phyloP scores from a whole-genome alignment of 2,888 invertebrate genomes.

The Torymus texanus region DNA sequence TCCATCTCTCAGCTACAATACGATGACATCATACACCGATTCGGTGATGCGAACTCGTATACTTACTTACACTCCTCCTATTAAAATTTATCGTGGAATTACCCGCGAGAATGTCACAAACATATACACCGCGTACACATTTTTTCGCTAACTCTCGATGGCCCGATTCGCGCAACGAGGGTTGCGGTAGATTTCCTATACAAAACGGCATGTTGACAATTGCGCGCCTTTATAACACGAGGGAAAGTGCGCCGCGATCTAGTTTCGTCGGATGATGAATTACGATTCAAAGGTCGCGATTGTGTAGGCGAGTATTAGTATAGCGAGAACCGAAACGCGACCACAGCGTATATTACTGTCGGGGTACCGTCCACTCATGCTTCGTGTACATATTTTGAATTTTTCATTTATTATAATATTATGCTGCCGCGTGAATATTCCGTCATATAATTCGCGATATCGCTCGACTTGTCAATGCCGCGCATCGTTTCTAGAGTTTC shows the following conservation, averaged over 20 bases:
- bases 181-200: slow-evolving; percentile 46
- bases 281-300: slow-evolving; percentile 50
- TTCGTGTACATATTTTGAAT: not conserved
- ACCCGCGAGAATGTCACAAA: too few species aligned
- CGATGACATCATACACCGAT: slow-evolving; percentile 30
- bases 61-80: too few species aligned
- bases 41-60: slow-evolving; percentile 9
- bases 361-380: too few species aligned
- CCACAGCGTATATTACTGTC: too few species aligned
- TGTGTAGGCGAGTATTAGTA: not conserved
- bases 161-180: slow-evolving; percentile 1
- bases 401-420: not conserved
- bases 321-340: slow-evolving; percentile 4
- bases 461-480: slow-evolving; percentile 4
- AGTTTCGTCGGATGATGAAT: slow-evolving; percentile 48
- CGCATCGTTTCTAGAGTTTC: not conserved
- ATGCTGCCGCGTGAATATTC: slow-evolving; percentile 19
- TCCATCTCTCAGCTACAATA: not conserved
- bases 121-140: not conserved
- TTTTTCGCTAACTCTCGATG: not conserved
- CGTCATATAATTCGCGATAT: slow-evolving; percentile 8
- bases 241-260: slow-evolving; percentile 52
- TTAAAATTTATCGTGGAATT: slow-evolving; percentile 2
- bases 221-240: not conserved
- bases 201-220: not conserved